phyloP scores from a whole-genome alignment of 2,113 vertebrate genomes.

The Laticauda colubrina region DNA sequence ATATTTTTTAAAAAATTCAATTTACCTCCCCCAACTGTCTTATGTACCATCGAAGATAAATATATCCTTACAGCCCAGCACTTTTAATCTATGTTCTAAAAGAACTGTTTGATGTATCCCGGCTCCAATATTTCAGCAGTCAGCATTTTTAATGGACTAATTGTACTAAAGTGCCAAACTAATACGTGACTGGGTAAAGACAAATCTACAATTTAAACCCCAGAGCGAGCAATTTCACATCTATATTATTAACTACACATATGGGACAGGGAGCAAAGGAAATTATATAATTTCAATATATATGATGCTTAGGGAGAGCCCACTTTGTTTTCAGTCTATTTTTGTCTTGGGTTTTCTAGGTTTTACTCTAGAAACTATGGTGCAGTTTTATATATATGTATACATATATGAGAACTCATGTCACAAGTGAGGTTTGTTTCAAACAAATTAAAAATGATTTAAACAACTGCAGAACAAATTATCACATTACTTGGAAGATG shows the following conservation, averaged over 20 bases:
- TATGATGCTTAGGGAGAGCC: not conserved
- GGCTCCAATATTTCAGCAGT: not conserved
- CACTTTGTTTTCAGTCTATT: not conserved
- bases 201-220: not conserved
- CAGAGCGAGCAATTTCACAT: not conserved
- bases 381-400: too few relatives aligned
- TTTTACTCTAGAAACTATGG: not conserved
- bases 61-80: not conserved
- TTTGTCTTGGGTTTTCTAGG: not conserved
- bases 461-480: not conserved
- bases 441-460: not conserved
- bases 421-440: rapidly evolving
- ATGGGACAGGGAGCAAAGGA: not conserved
- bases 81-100: not conserved
- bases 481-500: not conserved
- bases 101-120: not conserved
- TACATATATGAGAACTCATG: not conserved
- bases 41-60: not conserved
- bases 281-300: not conserved
- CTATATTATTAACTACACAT: not conserved
- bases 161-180: not conserved
- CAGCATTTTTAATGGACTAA: not conserved
- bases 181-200: not conserved
- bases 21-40: too few relatives aligned
- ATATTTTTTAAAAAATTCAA: not conserved